Percentiles rank a stretch among this genome's conserved stretches.
phyloP scores from a whole-genome alignment of 2,113 vertebrate species.

The Rhinopomastus cyanomelas region DNA sequence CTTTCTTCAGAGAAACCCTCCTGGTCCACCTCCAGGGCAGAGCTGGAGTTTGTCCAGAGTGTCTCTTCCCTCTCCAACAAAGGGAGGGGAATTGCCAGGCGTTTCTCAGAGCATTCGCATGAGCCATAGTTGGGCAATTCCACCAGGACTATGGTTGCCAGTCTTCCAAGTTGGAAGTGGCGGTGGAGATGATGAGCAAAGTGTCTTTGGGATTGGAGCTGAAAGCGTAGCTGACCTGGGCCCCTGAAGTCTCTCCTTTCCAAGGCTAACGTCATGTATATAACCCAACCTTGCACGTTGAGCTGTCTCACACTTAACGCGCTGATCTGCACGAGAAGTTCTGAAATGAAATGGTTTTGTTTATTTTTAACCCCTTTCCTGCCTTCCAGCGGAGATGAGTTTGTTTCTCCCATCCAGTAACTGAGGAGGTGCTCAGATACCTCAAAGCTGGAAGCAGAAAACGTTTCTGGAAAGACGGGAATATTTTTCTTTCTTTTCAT shows the following conservation, averaged over 20 bases:
- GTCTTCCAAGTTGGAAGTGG: conserved; percentile 1
- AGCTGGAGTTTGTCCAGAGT: neutral
- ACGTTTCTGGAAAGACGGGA: neutral
- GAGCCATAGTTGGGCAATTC: conserved; percentile 55
- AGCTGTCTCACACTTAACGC: conserved; percentile 78
- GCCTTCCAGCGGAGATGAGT: neutral
- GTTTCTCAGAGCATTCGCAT: conserved; percentile 18
- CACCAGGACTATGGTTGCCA: conserved; percentile 57
- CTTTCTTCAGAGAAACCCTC: neutral
- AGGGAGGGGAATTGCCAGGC: neutral
- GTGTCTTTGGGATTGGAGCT: conserved; percentile 24
- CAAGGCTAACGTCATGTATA: conserved; percentile 73
- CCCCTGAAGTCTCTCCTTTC: conserved; percentile 77
- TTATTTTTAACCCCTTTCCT: conserved; percentile 54
- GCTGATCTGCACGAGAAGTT: conserved; percentile 75
- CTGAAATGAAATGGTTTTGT: conserved; percentile 60
- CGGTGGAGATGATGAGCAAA: neutral
- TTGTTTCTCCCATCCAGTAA: neutral
- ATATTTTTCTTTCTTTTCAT: neutral
- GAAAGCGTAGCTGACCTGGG: conserved; percentile 75
- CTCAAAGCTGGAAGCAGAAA: conserved; percentile 23
- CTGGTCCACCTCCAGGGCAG: neutral
- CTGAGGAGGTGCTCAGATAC: neutral
- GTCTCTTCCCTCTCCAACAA: neutral
- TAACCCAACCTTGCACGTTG: conserved; percentile 78